Percentiles rank a stretch among this genome's conserved stretches.
These are phyloP conservation scores for Philotrypesis tridentata DNA, from an alignment of 1,140 invertebrate genomes.

Conservation along the genomic window DNA sequence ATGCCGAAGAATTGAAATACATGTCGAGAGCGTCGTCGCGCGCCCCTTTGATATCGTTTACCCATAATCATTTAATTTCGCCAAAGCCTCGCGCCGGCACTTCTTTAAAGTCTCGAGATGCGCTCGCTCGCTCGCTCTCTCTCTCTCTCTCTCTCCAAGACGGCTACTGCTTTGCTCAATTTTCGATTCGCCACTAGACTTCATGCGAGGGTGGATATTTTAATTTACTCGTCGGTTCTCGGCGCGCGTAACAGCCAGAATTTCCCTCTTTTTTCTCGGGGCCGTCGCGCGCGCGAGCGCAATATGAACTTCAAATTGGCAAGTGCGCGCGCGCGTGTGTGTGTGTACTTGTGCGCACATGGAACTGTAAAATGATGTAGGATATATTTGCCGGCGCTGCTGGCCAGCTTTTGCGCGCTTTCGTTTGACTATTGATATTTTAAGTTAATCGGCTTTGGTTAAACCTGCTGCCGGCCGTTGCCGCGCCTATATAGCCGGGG, in stretches of 20 bases:
- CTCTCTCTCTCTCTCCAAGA: conserved; percentile 35
- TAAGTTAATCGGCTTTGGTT: not conserved
- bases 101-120: conserved; percentile 45
- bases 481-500: no score
- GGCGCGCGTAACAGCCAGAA: no score
- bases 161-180: conserved; percentile 26
- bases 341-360: no score
- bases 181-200: conserved; percentile 23
- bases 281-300: not conserved
- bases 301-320: not conserved
- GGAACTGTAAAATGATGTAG: not conserved
- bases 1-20: conserved; percentile 75
- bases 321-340: no score
- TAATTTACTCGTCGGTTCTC: conserved; percentile 17
- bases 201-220: not conserved
- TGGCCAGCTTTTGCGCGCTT: not conserved
- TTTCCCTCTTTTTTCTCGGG: not conserved
- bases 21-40: conserved; percentile 51
- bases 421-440: not conserved
- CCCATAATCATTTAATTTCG: conserved; percentile 75
- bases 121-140: no score
- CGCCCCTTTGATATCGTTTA: conserved; percentile 75
- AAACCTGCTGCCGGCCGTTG: not conserved
- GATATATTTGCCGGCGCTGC: not conserved
- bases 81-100: conserved; percentile 51